Conservation (phyloP, 1,140 invertebrate genomes). For the Mycetomoellerius zeteki region DNA sequence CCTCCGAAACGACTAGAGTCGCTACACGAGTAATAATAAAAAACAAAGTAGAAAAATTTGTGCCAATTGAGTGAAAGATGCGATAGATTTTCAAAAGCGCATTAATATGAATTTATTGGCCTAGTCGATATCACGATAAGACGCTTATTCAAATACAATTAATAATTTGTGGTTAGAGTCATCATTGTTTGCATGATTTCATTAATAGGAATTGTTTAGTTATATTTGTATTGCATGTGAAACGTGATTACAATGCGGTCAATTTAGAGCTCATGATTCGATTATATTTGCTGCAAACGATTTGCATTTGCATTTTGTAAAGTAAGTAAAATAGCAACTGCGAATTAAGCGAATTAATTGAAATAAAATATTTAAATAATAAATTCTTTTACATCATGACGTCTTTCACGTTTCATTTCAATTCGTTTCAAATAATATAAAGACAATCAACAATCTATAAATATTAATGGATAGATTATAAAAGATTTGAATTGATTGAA, state of each 20-base stretch:
- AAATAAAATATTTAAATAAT: not conserved
- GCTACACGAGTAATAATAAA: not conserved
- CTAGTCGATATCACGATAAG: not conserved
- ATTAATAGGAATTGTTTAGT: not conserved
- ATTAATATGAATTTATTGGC: not conserved
- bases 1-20: not conserved
- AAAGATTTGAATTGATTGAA: not conserved
- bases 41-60: not conserved
- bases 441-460: no score
- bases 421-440: not conserved
- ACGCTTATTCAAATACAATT: not conserved
- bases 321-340: not conserved
- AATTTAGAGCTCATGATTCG: not conserved
- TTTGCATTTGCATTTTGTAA: not conserved
- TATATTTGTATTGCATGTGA: not conserved
- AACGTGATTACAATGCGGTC: not conserved
- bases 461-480: no score
- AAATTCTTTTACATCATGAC: not conserved
- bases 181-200: not conserved
- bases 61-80: not conserved
- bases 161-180: not conserved
- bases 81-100: not conserved
- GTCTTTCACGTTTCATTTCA: not conserved
- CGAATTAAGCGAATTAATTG: not conserved
- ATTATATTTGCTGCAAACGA: not conserved